phyloP scores from a whole-genome alignment of 2,113 vertebrate genomes.

The Chionodraco myersi region DNA sequence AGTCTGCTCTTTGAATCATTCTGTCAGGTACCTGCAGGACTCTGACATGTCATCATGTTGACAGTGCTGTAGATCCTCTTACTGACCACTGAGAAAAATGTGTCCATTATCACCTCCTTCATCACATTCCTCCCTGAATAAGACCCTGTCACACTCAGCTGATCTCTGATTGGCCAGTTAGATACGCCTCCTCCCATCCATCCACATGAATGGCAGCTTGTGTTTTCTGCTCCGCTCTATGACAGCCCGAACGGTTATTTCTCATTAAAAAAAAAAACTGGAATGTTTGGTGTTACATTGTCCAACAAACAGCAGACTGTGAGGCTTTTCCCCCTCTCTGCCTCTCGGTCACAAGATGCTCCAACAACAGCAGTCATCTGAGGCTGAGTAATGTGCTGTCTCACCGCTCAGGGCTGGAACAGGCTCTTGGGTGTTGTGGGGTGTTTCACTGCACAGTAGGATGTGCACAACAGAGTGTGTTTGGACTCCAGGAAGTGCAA shows the following conservation, averaged over 20 bases:
- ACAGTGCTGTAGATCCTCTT: background rate
- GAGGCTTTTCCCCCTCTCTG: constrained; percentile 50
- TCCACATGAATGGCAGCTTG: constrained; percentile 69
- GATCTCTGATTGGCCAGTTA: constrained; percentile 32
- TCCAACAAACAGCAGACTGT: constrained; percentile 61
- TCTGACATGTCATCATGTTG: background rate
- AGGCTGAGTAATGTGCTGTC: constrained; percentile 62
- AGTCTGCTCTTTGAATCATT: no score
- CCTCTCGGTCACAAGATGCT: constrained; percentile 75
- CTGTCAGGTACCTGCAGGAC: background rate
- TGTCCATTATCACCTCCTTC: constrained; percentile 5
- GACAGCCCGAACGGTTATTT: constrained; percentile 47
- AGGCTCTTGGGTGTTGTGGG: constrained; percentile 14
- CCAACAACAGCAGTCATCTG: constrained; percentile 67
- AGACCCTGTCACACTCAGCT: constrained; percentile 13
- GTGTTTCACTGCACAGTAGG: constrained; percentile 14
- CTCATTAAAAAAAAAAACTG: constrained; percentile 31
- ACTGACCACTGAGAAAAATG: background rate
- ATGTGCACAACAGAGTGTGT: background rate
- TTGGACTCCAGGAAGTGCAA: background rate
- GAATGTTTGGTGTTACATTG: constrained; percentile 64
- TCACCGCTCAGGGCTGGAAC: constrained; percentile 28
- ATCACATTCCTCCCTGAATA: constrained; percentile 39
- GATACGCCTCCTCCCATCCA: constrained; percentile 26
- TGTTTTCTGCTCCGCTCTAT: constrained; percentile 50